Percentiles rank a stretch among this genome's conserved stretches.
Evolutionary conservation across 1,140 invertebrate species (phyloP).

Genomic region (Hypothenemus hampei): DNA sequence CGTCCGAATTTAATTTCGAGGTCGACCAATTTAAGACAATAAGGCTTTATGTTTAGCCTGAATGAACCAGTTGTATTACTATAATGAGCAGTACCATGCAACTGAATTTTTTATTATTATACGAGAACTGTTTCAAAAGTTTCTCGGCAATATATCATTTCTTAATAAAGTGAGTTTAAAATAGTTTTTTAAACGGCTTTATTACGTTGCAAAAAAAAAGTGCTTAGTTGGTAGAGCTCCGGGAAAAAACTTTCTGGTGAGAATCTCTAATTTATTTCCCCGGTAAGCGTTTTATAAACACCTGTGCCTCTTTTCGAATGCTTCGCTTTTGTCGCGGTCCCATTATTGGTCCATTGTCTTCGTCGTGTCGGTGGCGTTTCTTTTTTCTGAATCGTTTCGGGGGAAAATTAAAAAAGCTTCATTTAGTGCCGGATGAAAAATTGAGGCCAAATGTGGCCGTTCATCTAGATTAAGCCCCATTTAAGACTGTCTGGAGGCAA

Average conservation of each 20-base stretch:
- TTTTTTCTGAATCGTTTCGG: not conserved
- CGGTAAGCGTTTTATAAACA: conserved; percentile 24
- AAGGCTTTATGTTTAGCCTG: conserved; percentile 23
- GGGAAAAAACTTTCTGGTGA: no score
- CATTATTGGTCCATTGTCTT: conserved; percentile 21
- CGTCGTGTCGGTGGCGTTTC: not conserved
- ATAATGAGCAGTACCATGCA: conserved; percentile 1
- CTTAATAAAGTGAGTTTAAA: no score
- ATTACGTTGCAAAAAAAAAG: no score
- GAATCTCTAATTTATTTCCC: conserved; percentile 17
- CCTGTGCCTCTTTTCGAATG: conserved; percentile 17
- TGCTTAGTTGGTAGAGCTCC: no score
- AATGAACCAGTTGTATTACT: conserved; percentile 13
- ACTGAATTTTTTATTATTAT: no score
- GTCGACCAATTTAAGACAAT: conserved; percentile 27
- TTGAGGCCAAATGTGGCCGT: not conserved
- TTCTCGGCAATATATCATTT: no score
- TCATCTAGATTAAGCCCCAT: not conserved
- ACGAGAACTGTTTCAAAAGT: no score
- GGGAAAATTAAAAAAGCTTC: not conserved
- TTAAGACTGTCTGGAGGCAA: not conserved
- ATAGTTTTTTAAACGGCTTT: no score
- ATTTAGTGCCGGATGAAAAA: not conserved
- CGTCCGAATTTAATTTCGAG: conserved; percentile 23
- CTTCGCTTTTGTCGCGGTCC: conserved; percentile 9